These are phyloP conservation scores for Drosophila saltans DNA, from an alignment of 1,140 invertebrate species.

Conservation along the genomic window DNA sequence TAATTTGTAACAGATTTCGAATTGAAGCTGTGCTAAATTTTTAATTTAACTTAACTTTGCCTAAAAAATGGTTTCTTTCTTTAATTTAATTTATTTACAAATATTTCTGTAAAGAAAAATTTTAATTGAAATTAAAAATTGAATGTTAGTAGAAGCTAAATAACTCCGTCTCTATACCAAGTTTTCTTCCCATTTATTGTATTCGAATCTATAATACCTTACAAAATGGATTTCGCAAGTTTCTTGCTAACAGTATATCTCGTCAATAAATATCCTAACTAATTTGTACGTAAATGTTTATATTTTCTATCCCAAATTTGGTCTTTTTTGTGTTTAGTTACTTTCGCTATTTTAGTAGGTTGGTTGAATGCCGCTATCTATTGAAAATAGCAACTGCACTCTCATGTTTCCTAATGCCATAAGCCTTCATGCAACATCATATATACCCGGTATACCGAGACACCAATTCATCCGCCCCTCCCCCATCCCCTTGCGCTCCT, in stretches of 20 bases:
- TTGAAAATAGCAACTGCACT: slow-evolving; percentile 23
- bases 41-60: no score
- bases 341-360: slow-evolving; percentile 27
- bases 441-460: not conserved
- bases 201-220: not conserved
- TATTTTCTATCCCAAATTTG: not conserved
- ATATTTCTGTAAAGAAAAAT: no score
- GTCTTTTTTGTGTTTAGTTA: not conserved
- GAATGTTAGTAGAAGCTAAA: no score
- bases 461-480: not conserved
- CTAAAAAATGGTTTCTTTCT: no score
- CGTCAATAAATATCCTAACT: not conserved
- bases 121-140: no score
- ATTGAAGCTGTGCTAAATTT: no score
- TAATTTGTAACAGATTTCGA: no score
- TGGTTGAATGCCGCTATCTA: slow-evolving; percentile 4
- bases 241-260: not conserved
- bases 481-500: not conserved
- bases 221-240: not conserved
- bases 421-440: not conserved
- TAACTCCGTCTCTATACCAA: no score
- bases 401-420: slow-evolving; percentile 43
- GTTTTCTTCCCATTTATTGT: no score
- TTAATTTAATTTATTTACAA: no score
- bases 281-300: not conserved